Evolutionary conservation across 1,140 invertebrate genomes (phyloP).

Genomic region (Drosophila bipectinata): DNA sequence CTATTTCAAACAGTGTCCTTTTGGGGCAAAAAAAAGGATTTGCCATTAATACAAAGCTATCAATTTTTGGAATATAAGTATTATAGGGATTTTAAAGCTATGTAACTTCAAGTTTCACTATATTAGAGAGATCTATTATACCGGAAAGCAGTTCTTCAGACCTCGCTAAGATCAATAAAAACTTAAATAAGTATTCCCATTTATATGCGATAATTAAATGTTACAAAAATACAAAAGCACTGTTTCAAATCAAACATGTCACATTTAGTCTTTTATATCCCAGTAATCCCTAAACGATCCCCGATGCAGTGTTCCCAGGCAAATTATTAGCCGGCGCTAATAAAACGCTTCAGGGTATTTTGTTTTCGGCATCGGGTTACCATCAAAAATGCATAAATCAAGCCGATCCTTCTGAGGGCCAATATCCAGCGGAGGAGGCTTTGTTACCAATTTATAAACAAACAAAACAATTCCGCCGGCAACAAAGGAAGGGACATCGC

Average conservation of each 20-base stretch:
- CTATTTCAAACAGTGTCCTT: neutral
- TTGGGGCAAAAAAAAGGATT: too few relatives aligned
- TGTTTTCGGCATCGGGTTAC: constrained; percentile 48
- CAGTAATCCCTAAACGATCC: constrained; percentile 8
- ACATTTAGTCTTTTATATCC: constrained; percentile 3
- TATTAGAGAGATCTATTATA: too few relatives aligned
- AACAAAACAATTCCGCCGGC: constrained; percentile 63
- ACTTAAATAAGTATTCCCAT: too few relatives aligned
- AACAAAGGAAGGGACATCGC: constrained; percentile 44
- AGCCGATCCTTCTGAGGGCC: constrained; percentile 48
- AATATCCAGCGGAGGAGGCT: constrained; percentile 54
- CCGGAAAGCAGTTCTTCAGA: too few relatives aligned
- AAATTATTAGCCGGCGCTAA: constrained; percentile 56
- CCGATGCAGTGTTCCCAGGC: constrained; percentile 6
- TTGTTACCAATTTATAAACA: constrained; percentile 65
- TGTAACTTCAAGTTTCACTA: too few relatives aligned
- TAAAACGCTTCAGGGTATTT: constrained; percentile 40
- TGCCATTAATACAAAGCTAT: too few relatives aligned
- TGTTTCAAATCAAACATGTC: constrained; percentile 1
- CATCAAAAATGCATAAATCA: constrained; percentile 66
- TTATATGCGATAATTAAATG: too few relatives aligned
- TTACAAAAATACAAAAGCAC: neutral
- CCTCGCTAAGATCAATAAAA: too few relatives aligned
- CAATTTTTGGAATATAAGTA: too few relatives aligned
- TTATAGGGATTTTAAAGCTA: too few relatives aligned